Conservation (phyloP, 2,888 invertebrate genomes). For the Drosophila meridionalis region DNA sequence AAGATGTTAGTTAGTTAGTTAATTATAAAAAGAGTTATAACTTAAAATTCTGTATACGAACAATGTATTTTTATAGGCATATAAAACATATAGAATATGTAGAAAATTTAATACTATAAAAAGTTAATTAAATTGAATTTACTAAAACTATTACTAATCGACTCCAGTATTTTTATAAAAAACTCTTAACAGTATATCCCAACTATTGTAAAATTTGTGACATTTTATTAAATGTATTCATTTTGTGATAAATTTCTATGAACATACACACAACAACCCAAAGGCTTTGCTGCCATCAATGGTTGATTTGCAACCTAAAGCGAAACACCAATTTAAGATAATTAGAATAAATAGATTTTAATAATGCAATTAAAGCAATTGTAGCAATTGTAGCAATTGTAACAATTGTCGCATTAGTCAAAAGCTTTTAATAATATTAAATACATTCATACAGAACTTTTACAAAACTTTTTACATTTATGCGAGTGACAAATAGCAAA, state of each 20-base stretch:
- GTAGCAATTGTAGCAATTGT: slow-evolving; percentile 20
- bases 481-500: slow-evolving; percentile 54
- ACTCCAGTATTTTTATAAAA: too few species aligned
- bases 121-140: neutral
- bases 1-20: too few species aligned
- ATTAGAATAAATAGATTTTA: slow-evolving; percentile 2
- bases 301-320: neutral
- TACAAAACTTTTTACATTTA: slow-evolving; percentile 51
- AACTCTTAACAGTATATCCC: too few species aligned
- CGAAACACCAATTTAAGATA: neutral
- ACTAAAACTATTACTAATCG: too few species aligned
- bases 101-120: too few species aligned
- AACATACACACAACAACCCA: neutral
- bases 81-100: too few species aligned
- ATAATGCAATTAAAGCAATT: slow-evolving; percentile 20
- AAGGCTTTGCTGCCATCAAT: neutral
- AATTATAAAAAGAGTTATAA: too few species aligned
- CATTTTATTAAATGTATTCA: neutral
- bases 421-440: slow-evolving; percentile 15
- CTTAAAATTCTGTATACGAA: too few species aligned
- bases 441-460: slow-evolving; percentile 11
- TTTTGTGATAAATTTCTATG: neutral
- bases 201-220: too few species aligned
- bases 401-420: slow-evolving; percentile 25
- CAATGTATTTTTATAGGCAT: too few species aligned